phyloP scores from a whole-genome alignment of 64 coral and sea anemone genomes.

The Anthopleura sola region DNA sequence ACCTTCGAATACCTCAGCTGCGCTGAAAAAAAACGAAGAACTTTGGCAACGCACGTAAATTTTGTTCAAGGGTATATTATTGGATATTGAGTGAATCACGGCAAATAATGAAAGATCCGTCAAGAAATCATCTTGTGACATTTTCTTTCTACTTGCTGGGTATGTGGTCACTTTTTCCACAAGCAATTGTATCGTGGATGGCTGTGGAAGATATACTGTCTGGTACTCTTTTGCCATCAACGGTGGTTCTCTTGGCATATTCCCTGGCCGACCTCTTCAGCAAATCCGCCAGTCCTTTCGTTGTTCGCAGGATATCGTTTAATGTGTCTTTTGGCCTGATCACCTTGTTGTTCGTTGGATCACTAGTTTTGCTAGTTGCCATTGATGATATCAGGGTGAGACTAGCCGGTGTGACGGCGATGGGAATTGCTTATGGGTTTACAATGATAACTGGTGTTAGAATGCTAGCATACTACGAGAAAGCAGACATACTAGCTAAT shows the following conservation, averaged over 20 bases:
- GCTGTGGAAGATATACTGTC: neutral
- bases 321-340: neutral
- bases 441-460: neutral
- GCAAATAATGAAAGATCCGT: no score
- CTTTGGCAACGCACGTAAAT: no score
- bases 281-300: neutral
- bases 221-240: neutral
- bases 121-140: no score
- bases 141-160: no score
- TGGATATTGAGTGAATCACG: no score
- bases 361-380: neutral
- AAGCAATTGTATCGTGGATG: neutral
- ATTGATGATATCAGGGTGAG: neutral
- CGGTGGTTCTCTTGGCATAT: neutral
- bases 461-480: neutral
- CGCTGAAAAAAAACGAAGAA: no score
- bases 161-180: no score
- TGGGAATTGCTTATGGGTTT: neutral
- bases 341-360: neutral
- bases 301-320: neutral
- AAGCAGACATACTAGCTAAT: neutral
- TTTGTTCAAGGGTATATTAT: no score
- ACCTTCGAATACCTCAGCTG: no score
- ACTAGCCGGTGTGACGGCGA: neutral
- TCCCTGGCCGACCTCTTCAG: neutral